phyloP scores from a whole-genome alignment of 2,113 vertebrate species.

The Bostrychus sinensis region DNA sequence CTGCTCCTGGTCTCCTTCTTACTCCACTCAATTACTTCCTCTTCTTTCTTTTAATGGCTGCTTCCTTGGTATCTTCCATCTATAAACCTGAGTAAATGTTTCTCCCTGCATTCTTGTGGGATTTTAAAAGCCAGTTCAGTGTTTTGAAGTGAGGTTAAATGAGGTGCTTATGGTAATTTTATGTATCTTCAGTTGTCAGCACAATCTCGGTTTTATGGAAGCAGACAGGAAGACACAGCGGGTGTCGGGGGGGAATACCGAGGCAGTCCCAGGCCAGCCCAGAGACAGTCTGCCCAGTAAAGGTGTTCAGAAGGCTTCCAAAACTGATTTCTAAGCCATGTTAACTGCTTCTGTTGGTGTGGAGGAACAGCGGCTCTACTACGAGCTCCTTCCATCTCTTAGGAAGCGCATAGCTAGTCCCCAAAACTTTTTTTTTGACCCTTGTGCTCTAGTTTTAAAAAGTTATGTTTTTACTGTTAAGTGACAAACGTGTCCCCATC shows the following conservation, averaged over 20 bases:
- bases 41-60: slow-evolving; percentile 21
- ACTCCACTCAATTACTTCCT: slow-evolving; percentile 33
- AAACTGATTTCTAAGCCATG: background rate
- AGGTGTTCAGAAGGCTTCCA: background rate
- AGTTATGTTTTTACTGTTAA: too few species aligned
- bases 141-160: slow-evolving; percentile 1
- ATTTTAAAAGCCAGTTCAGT: background rate
- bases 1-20: background rate
- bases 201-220: background rate
- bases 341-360: too few species aligned
- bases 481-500: too few species aligned
- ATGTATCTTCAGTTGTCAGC: background rate
- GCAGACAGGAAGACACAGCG: background rate
- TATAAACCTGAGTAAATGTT: slow-evolving; percentile 35
- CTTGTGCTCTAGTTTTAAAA: too few species aligned
- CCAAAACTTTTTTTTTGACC: too few species aligned
- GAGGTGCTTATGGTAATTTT: background rate
- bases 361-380: too few species aligned
- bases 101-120: slow-evolving; percentile 6
- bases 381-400: too few species aligned
- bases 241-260: too few species aligned
- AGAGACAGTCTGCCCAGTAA: too few species aligned
- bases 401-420: too few species aligned
- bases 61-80: slow-evolving; percentile 18
- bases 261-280: too few species aligned